Evolutionary conservation across 2,888 invertebrate genomes (phyloP).

Genomic region (Phania funesta): DNA sequence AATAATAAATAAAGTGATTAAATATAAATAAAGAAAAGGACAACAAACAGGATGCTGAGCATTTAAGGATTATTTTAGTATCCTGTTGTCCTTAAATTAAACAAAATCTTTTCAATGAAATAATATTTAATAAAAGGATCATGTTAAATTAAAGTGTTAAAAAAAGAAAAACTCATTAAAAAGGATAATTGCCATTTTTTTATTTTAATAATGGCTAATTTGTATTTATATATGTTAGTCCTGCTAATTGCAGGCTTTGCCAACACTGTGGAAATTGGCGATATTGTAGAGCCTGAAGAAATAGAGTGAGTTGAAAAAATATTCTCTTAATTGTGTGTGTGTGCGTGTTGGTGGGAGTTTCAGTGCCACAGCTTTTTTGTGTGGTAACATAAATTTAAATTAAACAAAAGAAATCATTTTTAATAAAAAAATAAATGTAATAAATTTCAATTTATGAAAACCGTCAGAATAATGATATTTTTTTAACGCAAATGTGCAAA

Average conservation of each 20-base stretch:
- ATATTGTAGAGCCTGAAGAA: conserved; percentile 57
- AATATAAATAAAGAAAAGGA: conserved; percentile 28
- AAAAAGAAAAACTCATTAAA: neutral
- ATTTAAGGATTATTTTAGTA: conserved; percentile 41
- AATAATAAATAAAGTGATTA: conserved; percentile 19
- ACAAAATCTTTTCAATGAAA: neutral
- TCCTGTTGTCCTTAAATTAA: conserved; percentile 43
- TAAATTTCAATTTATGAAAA: conserved; percentile 43
- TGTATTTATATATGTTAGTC: conserved; percentile 54
- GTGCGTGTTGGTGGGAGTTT: neutral
- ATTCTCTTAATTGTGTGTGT: neutral
- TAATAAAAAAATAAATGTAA: conserved; percentile 28
- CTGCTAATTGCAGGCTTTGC: conserved; percentile 52
- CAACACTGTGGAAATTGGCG: conserved; percentile 45
- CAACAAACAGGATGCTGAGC: conserved; percentile 24
- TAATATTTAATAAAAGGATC: conserved; percentile 11
- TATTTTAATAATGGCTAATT: conserved; percentile 55
- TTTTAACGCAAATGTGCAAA: neutral
- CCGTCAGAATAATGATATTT: conserved; percentile 8
- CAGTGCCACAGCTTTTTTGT: neutral
- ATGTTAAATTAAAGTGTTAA: conserved; percentile 9
- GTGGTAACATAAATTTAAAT: conserved; percentile 35
- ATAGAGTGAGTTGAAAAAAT: conserved; percentile 59
- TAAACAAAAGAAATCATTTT: conserved; percentile 54
- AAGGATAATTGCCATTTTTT: conserved; percentile 56